Evolutionary conservation across 1,140 invertebrate species (phyloP).

Genomic region (Phenacoccus solenopsis): DNA sequence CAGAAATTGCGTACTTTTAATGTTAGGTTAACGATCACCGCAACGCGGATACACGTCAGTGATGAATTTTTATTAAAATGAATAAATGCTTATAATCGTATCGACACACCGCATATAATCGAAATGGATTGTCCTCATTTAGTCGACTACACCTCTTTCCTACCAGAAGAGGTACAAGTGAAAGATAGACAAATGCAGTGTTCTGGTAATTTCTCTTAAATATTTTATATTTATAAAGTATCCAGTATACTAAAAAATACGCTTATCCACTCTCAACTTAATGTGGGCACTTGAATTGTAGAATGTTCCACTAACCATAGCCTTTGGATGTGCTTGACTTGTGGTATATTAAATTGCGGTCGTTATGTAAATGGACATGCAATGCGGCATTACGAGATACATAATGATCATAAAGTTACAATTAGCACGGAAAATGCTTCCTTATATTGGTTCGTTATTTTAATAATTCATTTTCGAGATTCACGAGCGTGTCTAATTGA

Average conservation of each 20-base stretch:
- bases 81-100: neutral
- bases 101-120: neutral
- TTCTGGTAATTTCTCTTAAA: constrained; percentile 3
- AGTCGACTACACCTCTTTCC: constrained; percentile 19
- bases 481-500: too few species aligned
- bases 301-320: constrained; percentile 53
- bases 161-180: neutral
- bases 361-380: constrained; percentile 67
- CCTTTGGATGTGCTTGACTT: constrained; percentile 62
- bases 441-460: constrained; percentile 53
- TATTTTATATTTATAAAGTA: neutral
- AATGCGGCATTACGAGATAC: constrained; percentile 51
- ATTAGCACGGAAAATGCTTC: constrained; percentile 61
- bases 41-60: neutral
- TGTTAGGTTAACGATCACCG: neutral
- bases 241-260: too few species aligned
- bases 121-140: constrained; percentile 28
- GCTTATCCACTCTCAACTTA: too few species aligned
- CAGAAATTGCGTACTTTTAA: neutral
- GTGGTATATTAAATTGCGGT: constrained; percentile 59
- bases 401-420: constrained; percentile 51
- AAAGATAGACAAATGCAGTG: constrained; percentile 4
- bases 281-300: constrained; percentile 33
- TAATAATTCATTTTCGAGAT: neutral
- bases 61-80: neutral